Conservation (phyloP, 2,113 vertebrate species). For the Atrichornis clamosus region DNA sequence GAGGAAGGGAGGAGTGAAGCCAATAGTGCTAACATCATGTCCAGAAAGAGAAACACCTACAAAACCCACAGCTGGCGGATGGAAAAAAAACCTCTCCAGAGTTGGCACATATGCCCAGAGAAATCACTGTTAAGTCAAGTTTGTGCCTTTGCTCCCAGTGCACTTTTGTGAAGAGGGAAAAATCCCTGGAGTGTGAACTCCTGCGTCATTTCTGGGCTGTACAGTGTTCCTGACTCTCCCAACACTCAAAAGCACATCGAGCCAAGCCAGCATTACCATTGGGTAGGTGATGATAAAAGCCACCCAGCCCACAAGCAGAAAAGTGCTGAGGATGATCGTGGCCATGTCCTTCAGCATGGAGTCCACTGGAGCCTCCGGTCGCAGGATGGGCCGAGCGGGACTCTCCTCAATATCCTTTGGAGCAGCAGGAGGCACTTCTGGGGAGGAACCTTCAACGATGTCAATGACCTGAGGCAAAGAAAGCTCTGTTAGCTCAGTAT, state of each 20-base stretch:
- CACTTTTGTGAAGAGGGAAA: not conserved
- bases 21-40: not conserved
- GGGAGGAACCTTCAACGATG: constrained; percentile 78
- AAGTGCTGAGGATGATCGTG: constrained; percentile 93
- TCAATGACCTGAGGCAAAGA: constrained; percentile 78
- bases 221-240: not conserved
- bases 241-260: not conserved
- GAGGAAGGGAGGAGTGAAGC: not conserved
- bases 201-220: not conserved
- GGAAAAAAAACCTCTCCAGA: not conserved
- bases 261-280: constrained; percentile 74
- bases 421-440: constrained; percentile 63
- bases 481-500: not conserved
- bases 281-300: constrained; percentile 97
- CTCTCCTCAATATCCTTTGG: constrained; percentile 82
- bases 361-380: constrained; percentile 87
- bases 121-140: not conserved
- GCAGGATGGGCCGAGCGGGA: constrained; percentile 12
- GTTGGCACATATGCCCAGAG: not conserved
- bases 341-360: constrained; percentile 95
- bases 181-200: not conserved
- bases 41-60: not conserved
- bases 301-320: constrained; percentile 94
- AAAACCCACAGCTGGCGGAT: not conserved
- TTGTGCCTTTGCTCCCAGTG: not conserved